Conservation (phyloP, 1,140 invertebrate species). For the Hypsibius dujardini region DNA sequence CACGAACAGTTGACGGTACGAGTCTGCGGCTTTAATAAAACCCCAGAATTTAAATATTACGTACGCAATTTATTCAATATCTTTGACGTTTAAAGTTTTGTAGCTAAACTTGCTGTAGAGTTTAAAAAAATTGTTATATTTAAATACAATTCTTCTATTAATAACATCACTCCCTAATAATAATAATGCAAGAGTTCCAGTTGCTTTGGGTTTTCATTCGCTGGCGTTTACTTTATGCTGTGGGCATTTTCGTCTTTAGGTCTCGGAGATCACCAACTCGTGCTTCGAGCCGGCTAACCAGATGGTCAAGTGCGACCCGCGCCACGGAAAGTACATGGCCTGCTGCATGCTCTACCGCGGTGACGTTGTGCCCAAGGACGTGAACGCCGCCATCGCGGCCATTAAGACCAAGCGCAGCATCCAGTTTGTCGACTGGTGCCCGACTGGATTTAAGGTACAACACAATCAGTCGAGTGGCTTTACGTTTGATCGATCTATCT, state of each 20-base stretch:
- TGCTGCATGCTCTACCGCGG: constrained; percentile 64
- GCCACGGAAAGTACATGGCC: constrained; percentile 46
- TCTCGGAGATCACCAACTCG: constrained; percentile 58
- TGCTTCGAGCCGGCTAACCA: constrained; percentile 64
- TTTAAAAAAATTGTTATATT: neutral
- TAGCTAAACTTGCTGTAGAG: neutral
- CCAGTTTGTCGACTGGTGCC: constrained; percentile 62
- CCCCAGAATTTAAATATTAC: too few species aligned
- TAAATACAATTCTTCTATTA: too few species aligned
- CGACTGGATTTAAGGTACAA: constrained; percentile 50
- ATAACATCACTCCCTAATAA: too few species aligned
- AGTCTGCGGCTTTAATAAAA: too few species aligned
- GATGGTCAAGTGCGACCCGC: constrained; percentile 51
- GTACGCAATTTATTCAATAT: neutral
- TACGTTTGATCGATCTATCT: neutral
- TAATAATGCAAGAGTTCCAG: too few species aligned
- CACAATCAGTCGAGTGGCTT: too few species aligned
- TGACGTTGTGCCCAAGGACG: constrained; percentile 60
- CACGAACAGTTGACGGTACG: constrained; percentile 34
- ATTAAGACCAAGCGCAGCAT: constrained; percentile 65
- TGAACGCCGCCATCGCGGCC: constrained; percentile 62
- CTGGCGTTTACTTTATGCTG: too few species aligned
- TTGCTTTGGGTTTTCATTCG: too few species aligned
- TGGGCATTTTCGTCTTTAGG: constrained; percentile 27
- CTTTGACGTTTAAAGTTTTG: neutral